These are phyloP conservation scores for Oikopleura dioica DNA, from an alignment of 23 tunicate species.

Conservation along the genomic window DNA sequence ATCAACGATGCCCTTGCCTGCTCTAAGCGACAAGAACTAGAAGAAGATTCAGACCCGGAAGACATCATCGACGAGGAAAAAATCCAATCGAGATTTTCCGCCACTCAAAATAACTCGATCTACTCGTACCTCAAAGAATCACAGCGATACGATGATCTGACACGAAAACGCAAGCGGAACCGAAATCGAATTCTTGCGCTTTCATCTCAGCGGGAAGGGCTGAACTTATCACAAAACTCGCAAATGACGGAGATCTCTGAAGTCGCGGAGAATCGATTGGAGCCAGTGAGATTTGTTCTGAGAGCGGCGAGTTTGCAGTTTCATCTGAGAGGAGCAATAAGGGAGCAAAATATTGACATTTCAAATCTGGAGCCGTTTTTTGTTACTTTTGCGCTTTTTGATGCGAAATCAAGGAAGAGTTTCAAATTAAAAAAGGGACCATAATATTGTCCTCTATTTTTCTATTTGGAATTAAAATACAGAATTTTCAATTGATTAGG, in stretches of 20 bases:
- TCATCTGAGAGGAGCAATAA: not conserved
- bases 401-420: constrained; percentile 22
- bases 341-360: not conserved
- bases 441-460: too few species aligned
- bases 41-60: not conserved
- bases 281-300: not conserved
- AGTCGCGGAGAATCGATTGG: not conserved
- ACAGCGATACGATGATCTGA: not conserved
- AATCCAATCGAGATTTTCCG: not conserved
- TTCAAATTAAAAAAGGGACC: too few species aligned
- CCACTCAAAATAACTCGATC: not conserved
- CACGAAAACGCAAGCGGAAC: not conserved
- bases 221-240: not conserved
- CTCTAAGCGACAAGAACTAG: not conserved
- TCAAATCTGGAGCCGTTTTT: constrained; percentile 67
- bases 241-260: not conserved
- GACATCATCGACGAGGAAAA: not conserved
- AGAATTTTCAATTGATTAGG: too few species aligned
- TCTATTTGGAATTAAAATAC: too few species aligned
- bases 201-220: not conserved
- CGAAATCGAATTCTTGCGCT: not conserved
- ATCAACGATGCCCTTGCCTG: constrained; percentile 6
- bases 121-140: not conserved
- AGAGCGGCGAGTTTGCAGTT: not conserved
- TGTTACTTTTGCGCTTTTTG: constrained; percentile 64